Evolutionary conservation across 1,140 invertebrate genomes (phyloP), one percentile per base, ranked within the genome.

Genomic region (Zaprionus davidi): DNA sequence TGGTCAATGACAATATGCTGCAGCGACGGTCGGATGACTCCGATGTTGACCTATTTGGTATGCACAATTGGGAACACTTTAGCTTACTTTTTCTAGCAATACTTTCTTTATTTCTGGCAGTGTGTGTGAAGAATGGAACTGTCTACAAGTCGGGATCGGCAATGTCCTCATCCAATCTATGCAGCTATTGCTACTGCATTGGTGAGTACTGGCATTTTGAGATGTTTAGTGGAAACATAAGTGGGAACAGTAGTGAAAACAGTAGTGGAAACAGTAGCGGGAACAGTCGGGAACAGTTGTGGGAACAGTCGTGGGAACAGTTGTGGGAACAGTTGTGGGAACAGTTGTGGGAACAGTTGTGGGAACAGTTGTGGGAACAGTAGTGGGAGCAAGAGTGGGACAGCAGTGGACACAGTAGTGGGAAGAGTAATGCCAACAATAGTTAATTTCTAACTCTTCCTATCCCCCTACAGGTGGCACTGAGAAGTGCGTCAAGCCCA

Each of bases 171-270:
- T 95, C 95, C 12, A 95, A 95, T 58, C 94, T 95, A 5, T 98
- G 97, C 93, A 96, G 97, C 93, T 97, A 97, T 90, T 98, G 97
- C 93, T 98, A 97, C 93, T 98, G 97, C 87, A 96, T 97, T 93
- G 93, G 93, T 66, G 70, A 80, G 69, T 81, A 15, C 17, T 5
- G 9, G 22, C 2, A n/a, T 44, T 24, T 3, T 11, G 3, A 17
- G 24, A 13, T 12, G 0, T 2, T 2, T 9, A 49, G 36, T 17
- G 57, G 34, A 11, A 38, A 59, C 34, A 59, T 20, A n/a, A 7
- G 13, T 26, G 58, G 38, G 15, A 46, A 17, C 38, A 59, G 9
- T 20, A 15, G 12, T 17, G 17, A 1, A 9, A 20, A 20, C 56
- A 57, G 31, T 17, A 2, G 15, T 17, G 24, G 26, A n/a, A 17